Evolutionary conservation across 2,113 vertebrate genomes (phyloP).

Genomic region (Trogon melanurus): DNA sequence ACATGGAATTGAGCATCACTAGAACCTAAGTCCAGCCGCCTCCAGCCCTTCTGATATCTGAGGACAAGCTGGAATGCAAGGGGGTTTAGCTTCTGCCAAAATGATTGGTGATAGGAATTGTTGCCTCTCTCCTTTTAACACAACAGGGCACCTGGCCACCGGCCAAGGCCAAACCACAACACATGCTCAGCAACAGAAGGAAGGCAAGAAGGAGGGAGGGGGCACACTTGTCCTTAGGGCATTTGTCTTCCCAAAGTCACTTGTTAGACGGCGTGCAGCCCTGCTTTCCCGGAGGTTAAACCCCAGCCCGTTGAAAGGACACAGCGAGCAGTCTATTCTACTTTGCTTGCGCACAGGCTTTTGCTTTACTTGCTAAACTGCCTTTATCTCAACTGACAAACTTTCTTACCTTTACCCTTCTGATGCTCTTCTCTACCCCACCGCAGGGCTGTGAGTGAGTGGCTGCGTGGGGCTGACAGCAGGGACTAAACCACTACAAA

Average conservation of each 20-base stretch:
- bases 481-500: background rate
- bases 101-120: too few relatives aligned
- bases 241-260: background rate
- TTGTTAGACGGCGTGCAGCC: rapidly evolving
- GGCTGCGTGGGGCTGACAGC: rapidly evolving
- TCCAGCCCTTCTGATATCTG: too few relatives aligned
- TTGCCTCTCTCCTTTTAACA: too few relatives aligned
- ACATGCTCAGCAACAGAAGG: background rate
- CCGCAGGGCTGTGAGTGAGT: rapidly evolving
- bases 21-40: too few relatives aligned
- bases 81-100: too few relatives aligned
- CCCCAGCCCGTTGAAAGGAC: background rate
- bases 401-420: background rate
- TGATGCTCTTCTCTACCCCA: background rate
- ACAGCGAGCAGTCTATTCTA: background rate
- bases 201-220: background rate
- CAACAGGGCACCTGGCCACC: too few relatives aligned
- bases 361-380: background rate
- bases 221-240: rapidly evolving
- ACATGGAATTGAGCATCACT: too few relatives aligned
- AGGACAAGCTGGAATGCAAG: too few relatives aligned
- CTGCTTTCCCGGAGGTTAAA: background rate
- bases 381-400: background rate
- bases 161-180: background rate
- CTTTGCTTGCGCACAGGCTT: background rate